Evolutionary conservation across 2,797 vertebrate species (phyloP), one percentile per base, ranked within the genome.

Genomic region (Sorex maritimensis): DNA sequence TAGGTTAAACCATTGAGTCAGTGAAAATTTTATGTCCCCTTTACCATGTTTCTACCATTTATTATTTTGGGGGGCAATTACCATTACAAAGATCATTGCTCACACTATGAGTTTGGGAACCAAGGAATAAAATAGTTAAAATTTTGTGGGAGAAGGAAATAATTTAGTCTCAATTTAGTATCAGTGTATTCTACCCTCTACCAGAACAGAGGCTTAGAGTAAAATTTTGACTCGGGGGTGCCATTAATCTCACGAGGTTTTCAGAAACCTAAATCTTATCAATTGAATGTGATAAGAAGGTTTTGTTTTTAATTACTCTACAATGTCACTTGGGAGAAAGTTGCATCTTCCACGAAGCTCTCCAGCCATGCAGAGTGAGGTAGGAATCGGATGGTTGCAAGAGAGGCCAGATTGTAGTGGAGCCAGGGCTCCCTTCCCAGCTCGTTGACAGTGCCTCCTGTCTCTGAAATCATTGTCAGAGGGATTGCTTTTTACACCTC

Each of bases 141-240:
- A 44, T 80, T 92, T 88, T 77, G n/a, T 91, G 10, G 11, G 41
- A 90, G 21, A 28, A 86, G 68, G 93, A 86, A 80, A 34, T 61
- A 55, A 95, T 67, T 38, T 38, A 0, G 5, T 84, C 73, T 26
- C 30, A 92, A 86, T 78, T 21, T 81, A 73, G 55, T 88, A 23
- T 55, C 61, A 55, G 8, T 65, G 84, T 63, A 26, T n/a, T 77
- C 85, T 92, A 21, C 24, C 19, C 63, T 49, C 41, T 7, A 11
- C 5, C 23, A n/a, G 63, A 24, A 24, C 74, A 89, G 23, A 58
- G 55, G 21, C 72, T 91, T 84, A 83, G 63, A 72, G 19, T 85
- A n/a, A 71, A 79, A 30, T 90, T 90, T 85, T 95, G 17, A 78
- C 63, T 91, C 34, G 12, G 52, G 80, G 30, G 68, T 94, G 10